Percentiles rank a stretch among this genome's conserved stretches.
Conservation (phyloP, 2,888 invertebrate species). For the Xanthia togata region DNA sequence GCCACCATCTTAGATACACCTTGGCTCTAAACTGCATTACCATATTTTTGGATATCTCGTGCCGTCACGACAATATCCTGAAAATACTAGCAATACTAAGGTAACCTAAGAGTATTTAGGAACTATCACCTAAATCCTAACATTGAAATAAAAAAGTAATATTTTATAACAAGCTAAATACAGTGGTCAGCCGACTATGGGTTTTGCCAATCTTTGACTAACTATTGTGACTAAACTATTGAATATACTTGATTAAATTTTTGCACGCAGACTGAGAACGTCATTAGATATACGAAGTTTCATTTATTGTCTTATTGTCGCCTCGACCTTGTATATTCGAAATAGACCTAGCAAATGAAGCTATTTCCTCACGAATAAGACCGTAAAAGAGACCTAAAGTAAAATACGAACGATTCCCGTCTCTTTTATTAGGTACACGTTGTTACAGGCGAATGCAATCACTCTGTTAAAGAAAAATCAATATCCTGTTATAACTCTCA, state of each 20-base stretch:
- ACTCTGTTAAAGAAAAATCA: slow-evolving; percentile 2
- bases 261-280: too few relatives aligned
- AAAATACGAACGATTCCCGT: slow-evolving; percentile 19
- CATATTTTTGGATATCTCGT: neutral
- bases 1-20: neutral
- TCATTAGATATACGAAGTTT: too few relatives aligned
- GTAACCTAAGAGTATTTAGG: too few relatives aligned
- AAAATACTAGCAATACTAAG: too few relatives aligned
- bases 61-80: neutral
- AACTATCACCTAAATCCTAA: too few relatives aligned
- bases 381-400: neutral
- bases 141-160: too few relatives aligned
- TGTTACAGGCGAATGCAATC: neutral
- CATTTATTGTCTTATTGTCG: too few relatives aligned
- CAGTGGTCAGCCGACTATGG: too few relatives aligned
- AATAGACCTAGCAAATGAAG: neutral
- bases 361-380: slow-evolving; percentile 9
- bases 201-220: too few relatives aligned
- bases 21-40: neutral
- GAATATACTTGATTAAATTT: too few relatives aligned
- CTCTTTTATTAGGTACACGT: slow-evolving; percentile 4
- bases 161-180: too few relatives aligned
- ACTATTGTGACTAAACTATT: too few relatives aligned
- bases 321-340: neutral
- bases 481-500: slow-evolving; percentile 8